Evolutionary conservation across 2,113 vertebrate genomes (phyloP).

Genomic region (Neodon shergylaensis): DNA sequence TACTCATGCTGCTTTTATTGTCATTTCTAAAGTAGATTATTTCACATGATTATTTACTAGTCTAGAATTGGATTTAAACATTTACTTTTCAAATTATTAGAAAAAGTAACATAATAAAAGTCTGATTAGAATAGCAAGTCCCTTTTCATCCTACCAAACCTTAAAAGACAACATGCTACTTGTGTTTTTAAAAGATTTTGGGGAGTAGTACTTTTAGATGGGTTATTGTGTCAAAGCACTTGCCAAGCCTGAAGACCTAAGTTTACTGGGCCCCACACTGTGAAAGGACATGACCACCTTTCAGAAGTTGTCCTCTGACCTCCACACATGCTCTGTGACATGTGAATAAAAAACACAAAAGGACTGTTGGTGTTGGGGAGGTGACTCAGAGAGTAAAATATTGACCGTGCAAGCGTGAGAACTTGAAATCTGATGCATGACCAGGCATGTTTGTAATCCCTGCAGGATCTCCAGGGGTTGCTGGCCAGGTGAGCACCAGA

Average conservation of each 20-base stretch:
- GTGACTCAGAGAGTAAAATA: not conserved
- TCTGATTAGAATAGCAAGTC: not conserved
- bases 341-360: not conserved
- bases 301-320: not conserved
- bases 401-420: not conserved
- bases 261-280: not conserved
- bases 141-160: not conserved
- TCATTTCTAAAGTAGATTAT: conserved; percentile 40
- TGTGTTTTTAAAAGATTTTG: conserved; percentile 17
- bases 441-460: not conserved
- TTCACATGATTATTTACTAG: not conserved
- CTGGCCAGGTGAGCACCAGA: not conserved
- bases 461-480: not conserved
- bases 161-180: not conserved
- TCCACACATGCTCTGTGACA: not conserved
- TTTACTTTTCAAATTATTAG: not conserved
- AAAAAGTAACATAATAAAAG: conserved; percentile 38
- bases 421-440: not conserved
- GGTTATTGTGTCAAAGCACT: not conserved
- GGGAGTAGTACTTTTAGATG: not conserved
- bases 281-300: not conserved
- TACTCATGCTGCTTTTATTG: not conserved
- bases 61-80: conserved; percentile 37
- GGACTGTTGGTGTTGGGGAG: not conserved
- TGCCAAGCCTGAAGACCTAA: not conserved